Percentiles rank a stretch among this genome's conserved stretches.
Evolutionary conservation across 2,113 vertebrate genomes (phyloP).

Genomic region (Xenus cinereus): DNA sequence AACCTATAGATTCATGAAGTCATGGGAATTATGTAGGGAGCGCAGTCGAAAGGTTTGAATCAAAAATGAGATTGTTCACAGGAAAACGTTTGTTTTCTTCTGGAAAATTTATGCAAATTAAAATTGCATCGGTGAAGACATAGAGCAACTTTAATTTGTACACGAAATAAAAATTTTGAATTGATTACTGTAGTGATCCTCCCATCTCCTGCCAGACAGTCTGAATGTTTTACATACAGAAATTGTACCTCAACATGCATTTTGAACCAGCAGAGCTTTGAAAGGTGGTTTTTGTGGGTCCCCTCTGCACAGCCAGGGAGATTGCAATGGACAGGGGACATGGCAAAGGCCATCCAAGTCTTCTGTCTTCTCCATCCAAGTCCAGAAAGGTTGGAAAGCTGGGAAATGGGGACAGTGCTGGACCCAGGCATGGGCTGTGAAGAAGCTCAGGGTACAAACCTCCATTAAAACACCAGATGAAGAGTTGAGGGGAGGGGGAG

Average conservation of each 20-base stretch:
- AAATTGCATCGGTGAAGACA: not conserved
- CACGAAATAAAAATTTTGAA: not conserved
- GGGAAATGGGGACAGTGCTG: rapidly evolving
- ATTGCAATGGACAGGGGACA: too few species aligned
- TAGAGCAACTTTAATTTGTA: rapidly evolving
- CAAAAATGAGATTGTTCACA: not conserved
- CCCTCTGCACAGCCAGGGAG: rapidly evolving
- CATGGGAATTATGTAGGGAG: not conserved
- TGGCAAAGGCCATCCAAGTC: not conserved
- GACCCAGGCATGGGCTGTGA: rapidly evolving
- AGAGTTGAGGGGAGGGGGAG: not conserved
- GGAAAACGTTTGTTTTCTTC: not conserved
- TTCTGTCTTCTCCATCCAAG: not conserved
- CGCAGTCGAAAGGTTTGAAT: not conserved
- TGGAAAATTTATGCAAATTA: not conserved
- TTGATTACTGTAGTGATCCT: not conserved
- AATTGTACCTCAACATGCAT: rapidly evolving
- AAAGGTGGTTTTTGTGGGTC: too few species aligned
- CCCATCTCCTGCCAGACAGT: not conserved
- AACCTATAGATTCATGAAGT: not conserved
- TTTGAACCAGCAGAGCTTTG: not conserved
- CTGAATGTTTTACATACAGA: rapidly evolving
- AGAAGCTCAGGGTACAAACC: not conserved
- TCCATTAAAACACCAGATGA: rapidly evolving
- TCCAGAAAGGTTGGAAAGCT: not conserved